Base-by-base conservation (phyloP, 2,888 invertebrate species). In the Plagiodera versicolora region DNA sequence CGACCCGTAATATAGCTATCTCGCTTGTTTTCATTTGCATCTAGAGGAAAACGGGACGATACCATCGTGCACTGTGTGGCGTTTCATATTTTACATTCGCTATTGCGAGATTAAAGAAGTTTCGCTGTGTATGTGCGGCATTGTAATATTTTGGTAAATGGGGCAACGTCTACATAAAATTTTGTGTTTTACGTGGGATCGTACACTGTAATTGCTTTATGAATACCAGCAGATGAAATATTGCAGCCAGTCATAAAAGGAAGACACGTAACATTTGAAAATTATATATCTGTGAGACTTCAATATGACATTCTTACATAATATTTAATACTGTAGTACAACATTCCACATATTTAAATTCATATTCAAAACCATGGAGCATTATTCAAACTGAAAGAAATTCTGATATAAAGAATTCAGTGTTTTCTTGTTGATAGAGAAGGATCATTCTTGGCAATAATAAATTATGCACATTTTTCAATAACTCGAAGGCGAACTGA, bases 61-160 rank as follows among this genome's bases (percentile, higher is more conserved):
- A 53, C 62, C 60, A 60, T 66, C 66, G 60, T 63, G 61, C 63
- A 59, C 61, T 64, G 60, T n/a, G n/a, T 59, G 60, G 56, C 50
- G 61, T 52, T 17, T 16, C 60, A 45, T 61, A 67, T 67, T 66
- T 67, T 65, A 66, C 67, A 63, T 62, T 20, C 64, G 30, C 56
- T 56, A 56, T 48, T 53, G 32, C 61, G 56, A 66, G 67, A 67
- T 67, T 67, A 67, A 66, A 65, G 60, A 56, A 61, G 56, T 51
- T 57, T 63, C 32, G 32, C 11, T 32, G 32, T 3, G 39, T 14
- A 67, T 66, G 66, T 57, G 39, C 52, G 58, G 65, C 61, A 66
- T 67, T 66, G 64, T 60, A 62, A 32, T 32, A 32, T 32, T n/a
- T n/a, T n/a, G n/a, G 32, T 32, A 32, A 9, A 32, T 32, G 8